phyloP scores from a whole-genome alignment of 2,797 vertebrate species.

The Bothrops alternatus region DNA sequence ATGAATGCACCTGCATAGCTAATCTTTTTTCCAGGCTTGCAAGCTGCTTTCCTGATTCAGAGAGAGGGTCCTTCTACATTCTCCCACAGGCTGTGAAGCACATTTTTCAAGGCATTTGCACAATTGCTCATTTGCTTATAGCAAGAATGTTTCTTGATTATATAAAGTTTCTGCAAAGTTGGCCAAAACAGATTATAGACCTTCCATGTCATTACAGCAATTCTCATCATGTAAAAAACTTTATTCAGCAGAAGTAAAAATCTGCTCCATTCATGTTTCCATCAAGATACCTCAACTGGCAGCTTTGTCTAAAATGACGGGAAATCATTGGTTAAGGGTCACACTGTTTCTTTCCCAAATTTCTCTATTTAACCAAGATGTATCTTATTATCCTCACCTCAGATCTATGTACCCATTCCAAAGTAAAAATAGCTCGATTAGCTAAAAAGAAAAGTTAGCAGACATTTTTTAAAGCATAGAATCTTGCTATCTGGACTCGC shows the following conservation, averaged over 20 bases:
- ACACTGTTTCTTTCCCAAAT: slow-evolving; percentile 6
- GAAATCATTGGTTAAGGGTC: slow-evolving; percentile 16
- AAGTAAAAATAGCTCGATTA: slow-evolving; percentile 29
- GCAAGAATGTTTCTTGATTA: neutral
- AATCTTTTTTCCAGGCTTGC: neutral
- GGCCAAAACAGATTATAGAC: neutral
- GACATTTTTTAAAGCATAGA: slow-evolving; percentile 1
- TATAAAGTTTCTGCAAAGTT: neutral
- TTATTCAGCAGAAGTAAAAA: neutral
- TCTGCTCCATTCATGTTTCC: neutral
- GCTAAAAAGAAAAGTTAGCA: neutral
- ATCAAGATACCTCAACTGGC: neutral
- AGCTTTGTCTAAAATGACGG: neutral
- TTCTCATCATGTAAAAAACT: neutral
- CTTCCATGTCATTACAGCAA: neutral
- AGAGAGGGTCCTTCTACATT: neutral
- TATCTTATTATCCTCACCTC: slow-evolving; percentile 13
- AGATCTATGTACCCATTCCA: slow-evolving; percentile 18
- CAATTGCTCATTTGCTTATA: neutral
- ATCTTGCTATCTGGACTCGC: slow-evolving; percentile 4
- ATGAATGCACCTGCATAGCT: neutral
- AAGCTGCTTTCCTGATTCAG: neutral
- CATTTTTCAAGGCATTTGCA: neutral
- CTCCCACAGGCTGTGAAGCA: neutral
- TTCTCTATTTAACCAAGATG: slow-evolving; percentile 19